phyloP scores from a whole-genome alignment of 2,113 vertebrate genomes.

The Heterotis niloticus region DNA sequence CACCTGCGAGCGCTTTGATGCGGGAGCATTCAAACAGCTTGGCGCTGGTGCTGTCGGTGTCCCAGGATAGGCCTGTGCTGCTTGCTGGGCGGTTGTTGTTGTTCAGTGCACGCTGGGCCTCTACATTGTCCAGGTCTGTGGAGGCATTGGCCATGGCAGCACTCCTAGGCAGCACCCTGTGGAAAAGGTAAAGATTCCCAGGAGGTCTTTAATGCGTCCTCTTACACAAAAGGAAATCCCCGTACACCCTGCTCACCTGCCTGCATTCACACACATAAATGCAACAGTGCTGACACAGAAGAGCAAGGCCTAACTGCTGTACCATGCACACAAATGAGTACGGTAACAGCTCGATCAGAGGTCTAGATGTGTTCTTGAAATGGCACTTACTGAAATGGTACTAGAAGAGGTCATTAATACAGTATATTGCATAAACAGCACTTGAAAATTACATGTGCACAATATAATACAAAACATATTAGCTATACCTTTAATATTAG shows the following conservation, averaged over 20 bases:
- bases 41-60: conserved; percentile 72
- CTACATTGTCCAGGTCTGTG: conserved; percentile 82
- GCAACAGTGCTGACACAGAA: neutral
- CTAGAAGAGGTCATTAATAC: no score
- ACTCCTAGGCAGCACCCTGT: conserved; percentile 42
- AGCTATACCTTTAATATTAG: no score
- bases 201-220: neutral
- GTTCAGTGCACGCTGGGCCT: conserved; percentile 76
- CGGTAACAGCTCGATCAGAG: no score
- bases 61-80: conserved; percentile 63
- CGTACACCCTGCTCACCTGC: neutral
- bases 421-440: no score
- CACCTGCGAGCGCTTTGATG: conserved; percentile 88
- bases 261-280: neutral
- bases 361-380: no score
- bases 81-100: conserved; percentile 78
- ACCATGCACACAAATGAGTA: neutral
- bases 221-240: neutral
- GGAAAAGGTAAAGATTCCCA: neutral
- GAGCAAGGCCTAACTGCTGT: neutral
- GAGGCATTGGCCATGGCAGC: conserved; percentile 78
- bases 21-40: conserved; percentile 88
- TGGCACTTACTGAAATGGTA: no score
- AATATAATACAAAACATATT: no score
- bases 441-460: no score